Base-by-base conservation (phyloP, 2,888 invertebrate genomes). In the Andrena hattorfiana region DNA sequence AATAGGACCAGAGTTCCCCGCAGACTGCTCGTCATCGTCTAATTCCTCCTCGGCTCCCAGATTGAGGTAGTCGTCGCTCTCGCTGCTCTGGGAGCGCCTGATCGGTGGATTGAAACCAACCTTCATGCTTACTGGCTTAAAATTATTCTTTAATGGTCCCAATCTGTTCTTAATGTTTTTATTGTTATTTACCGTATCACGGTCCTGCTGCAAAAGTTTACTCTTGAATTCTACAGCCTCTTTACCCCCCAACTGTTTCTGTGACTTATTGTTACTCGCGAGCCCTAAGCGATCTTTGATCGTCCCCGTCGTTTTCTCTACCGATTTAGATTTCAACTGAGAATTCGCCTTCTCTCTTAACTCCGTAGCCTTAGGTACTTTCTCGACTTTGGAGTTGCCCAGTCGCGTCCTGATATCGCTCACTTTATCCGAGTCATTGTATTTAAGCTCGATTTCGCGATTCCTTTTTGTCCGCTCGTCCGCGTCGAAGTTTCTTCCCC, bases 41-140 rank as follows among this genome's bases (percentile, higher is more conserved):
- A 86, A 32, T 32, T 87, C 88, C 28, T 90, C 91, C 89, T 96
- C 96, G 60, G 96, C 96, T 85, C 96, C 95, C 42, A 96, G 95
- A 92, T 96, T 96, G 49, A 96, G 94, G 91, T 96, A 96, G 92
- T 97, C 96, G 85, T 96, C 96, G 92, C 96, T 96, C 16, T 89
- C 84, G 59, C 83, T 81, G 30, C 70, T 81, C 16, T 71, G 81
- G 5, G 77, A 83, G 48, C 77, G 77, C 26, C 67, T 71, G 3
- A 64, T 13, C 10, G 72, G 54, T 2, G 78, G 26, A 48, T 60
- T 68, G 8, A 83, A 82, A n/a, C 83, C 77, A 23, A 68, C 63
- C 26, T 90, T 89, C 26, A 78, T 16, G 26, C 49, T 69, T 16
- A 77, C 4, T 1, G 80, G 62, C 20, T 78, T 81, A 35, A 86